Evolutionary conservation across 1,140 invertebrate genomes (phyloP), one percentile per base, ranked within the genome.

Genomic region (Drosophila melanogaster): DNA sequence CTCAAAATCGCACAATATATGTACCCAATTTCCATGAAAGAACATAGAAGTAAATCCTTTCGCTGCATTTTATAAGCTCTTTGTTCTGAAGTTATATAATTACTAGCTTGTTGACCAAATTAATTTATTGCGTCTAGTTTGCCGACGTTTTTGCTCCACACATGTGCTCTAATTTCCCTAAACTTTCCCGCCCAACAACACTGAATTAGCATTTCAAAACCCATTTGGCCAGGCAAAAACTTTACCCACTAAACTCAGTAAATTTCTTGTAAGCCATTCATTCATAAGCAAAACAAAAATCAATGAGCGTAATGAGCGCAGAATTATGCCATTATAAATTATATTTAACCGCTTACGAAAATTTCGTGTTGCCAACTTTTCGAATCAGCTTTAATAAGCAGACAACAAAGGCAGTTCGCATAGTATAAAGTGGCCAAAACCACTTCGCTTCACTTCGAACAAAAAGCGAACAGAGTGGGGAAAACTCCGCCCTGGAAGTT

Each of bases 401-500:
- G 47, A 64, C 54, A 71, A 65, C 66, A 62, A 74, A 65, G 19
- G 19, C 19, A 22, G 19, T 22, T 22, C 19, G 2, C 22, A 59
- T 35, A 57, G 64, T 49, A 59, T 62, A 56, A 59, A 56, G 62
- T 44, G 44, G 53, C 26, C 44, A 30, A 33, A 37, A 24, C 33
- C 33, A 17, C 58, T 30, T 30, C 0, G 30, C 30, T 10, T 41
- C 57, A 78, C 54, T n/a, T 19, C 19, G 19, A 19, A 59, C 58
- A 64, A 60, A 69, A 53, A 66, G 69, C 54, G 41, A 57, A 65
- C 51, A 57, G 58, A 10, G 55, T 40, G 38, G 64, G 53, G 53
- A 65, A 77, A 87, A 87, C 84, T 87, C 84, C 84, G 84, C 84
- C 84, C 84, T 84, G 76, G 65, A 61, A 54, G 66, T 41, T 70